Evolutionary conservation across 2,797 vertebrate genomes (phyloP).

Genomic region (Sebastes oblongus): DNA sequence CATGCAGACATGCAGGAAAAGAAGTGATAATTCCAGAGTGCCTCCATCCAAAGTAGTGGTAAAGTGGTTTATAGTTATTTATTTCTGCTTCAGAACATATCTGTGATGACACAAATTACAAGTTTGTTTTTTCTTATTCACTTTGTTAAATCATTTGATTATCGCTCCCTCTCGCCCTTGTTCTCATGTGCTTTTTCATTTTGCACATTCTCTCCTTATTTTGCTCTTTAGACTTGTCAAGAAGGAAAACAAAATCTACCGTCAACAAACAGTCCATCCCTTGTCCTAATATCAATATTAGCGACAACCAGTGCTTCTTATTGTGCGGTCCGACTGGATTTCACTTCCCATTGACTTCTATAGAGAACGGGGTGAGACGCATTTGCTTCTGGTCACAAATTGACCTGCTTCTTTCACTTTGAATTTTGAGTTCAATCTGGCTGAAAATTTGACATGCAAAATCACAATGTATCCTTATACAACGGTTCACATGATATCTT

Average conservation of each 20-base stretch:
- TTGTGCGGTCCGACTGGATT: not conserved
- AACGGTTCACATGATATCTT: too few relatives aligned
- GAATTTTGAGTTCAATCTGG: not conserved
- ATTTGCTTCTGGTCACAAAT: not conserved
- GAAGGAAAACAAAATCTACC: not conserved
- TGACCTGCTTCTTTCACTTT: not conserved
- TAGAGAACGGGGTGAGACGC: fast-evolving
- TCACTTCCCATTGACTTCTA: not conserved
- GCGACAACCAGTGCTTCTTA: not conserved
- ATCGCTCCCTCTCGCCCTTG: too few relatives aligned
- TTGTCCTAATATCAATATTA: too few relatives aligned
- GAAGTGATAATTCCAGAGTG: not conserved
- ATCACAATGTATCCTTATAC: too few relatives aligned
- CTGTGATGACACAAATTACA: too few relatives aligned
- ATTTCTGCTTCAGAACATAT: not conserved
- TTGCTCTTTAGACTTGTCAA: not conserved
- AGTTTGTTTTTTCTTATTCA: too few relatives aligned
- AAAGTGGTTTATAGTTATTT: not conserved
- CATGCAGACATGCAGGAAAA: too few relatives aligned
- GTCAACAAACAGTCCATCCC: too few relatives aligned
- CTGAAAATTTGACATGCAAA: too few relatives aligned
- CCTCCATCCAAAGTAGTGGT: not conserved
- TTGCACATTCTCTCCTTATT: too few relatives aligned
- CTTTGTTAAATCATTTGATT: too few relatives aligned
- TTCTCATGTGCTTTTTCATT: too few relatives aligned